Base-by-base conservation (phyloP, 2,888 invertebrate genomes). In the Agrochola circellaris region DNA sequence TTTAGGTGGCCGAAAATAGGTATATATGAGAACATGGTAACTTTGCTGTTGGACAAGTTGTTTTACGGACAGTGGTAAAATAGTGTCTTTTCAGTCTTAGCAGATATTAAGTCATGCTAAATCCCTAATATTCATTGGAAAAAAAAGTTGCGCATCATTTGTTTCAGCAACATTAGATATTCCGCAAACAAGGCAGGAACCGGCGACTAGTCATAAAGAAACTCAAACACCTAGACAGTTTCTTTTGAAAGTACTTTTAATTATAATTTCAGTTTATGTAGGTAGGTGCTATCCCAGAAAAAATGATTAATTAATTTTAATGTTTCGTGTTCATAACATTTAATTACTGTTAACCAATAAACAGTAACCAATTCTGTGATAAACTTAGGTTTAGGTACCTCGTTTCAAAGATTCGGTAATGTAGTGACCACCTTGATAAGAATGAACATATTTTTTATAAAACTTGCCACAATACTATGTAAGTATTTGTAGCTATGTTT, bases 381-480 rank as follows among this genome's bases (percentile, higher is more conserved):
- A 45, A 8, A 56, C 34, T 34, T n/a, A 30, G 1, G 54, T 38
- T 42, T 54, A 45, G 8, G 58, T 65, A 56, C 45, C 26, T 56
- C 45, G 34, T 69, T 70, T 17, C 3, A 26, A 51, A 73, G 51
- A 56, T 62, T 42, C 62, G 34, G 75, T 75, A 48, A 84, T 84
- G 82, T 64, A 78, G 73, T 45, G 23, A 65, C 56, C 51, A 68
- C 42, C 38, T 73, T 62, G 38, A 71, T 51, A 67, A 87, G 38
- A 67, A 90, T 90, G 88, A 83, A 79, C 91, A 90, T 83, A 92
- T 92, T 90, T 91, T 89, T 83, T 87, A 83, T 87, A 79, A 73
- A 77, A 85, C 51, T 89, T 72, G 74, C 81, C 68, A n/a, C 80
- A 75, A 75, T 88, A 30, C 54, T 90, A 71, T 89, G 93, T 93